Evolutionary conservation across 1,140 invertebrate species (phyloP).

Genomic region (Zaprionus kolodkinae): DNA sequence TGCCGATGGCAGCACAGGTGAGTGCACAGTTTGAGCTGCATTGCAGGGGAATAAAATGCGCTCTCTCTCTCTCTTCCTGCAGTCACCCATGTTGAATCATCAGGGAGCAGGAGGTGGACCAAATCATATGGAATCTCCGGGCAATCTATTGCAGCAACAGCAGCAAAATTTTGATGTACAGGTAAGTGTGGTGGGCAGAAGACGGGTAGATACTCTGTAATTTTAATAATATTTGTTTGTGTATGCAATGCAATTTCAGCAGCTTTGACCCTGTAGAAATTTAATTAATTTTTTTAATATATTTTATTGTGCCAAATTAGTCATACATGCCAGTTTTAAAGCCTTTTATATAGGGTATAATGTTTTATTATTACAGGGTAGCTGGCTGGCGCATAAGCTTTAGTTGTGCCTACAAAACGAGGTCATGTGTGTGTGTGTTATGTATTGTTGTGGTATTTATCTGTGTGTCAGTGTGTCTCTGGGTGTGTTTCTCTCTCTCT

Average conservation of each 20-base stretch:
- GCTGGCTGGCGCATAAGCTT: background rate
- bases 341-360: background rate
- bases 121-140: conserved; percentile 84
- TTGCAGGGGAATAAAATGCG: background rate
- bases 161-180: conserved; percentile 84
- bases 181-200: conserved; percentile 61
- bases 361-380: conserved; percentile 22
- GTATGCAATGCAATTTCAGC: too few relatives aligned
- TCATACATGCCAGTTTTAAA: too few relatives aligned
- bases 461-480: background rate
- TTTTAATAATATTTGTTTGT: too few relatives aligned
- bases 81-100: conserved; percentile 83
- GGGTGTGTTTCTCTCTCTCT: background rate
- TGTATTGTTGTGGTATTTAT: conserved; percentile 23
- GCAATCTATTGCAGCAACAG: conserved; percentile 82
- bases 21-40: background rate
- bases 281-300: background rate
- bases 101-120: conserved; percentile 72
- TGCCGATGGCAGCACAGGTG: conserved; percentile 84
- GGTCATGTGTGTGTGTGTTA: conserved; percentile 41
- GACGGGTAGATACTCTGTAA: background rate
- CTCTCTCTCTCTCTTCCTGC: background rate
- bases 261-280: background rate
- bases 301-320: background rate
- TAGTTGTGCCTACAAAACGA: conserved; percentile 1